Base-by-base conservation (phyloP, 2,888 invertebrate species). In the Acleris literana region DNA sequence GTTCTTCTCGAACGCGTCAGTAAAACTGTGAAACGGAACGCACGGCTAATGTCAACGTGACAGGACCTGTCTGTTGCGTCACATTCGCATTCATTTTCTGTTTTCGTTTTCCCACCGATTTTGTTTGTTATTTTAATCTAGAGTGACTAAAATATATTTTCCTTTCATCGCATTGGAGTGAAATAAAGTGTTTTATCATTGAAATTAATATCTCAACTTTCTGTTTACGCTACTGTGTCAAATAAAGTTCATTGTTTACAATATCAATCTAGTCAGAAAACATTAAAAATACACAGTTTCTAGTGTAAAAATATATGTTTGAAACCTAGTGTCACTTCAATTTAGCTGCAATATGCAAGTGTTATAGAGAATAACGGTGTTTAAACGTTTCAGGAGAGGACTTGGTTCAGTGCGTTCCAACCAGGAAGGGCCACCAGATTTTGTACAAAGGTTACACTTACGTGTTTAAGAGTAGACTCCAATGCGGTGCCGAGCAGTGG, bases 401-500 rank as follows among this genome's bases (percentile, higher is more conserved):
- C 76, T 75, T 91, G 71, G 92, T 90, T 60, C 88, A 87, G 75
- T 92, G 91, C 75, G 90, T 92, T 48, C 90, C 92, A 5, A 90
- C 92, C 16, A 87, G 86, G 69, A 92, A 89, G 70, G 92, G 92
- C 9, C 90, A 90, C 68, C 90, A 90, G 68, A 88, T 92, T 59
- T 74, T 92, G 64, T 89, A 87, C 71, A 88, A 92, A 78, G 91
- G 91, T 72, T 93, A 89, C 71, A 92, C 91, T 18, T 93, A 91
- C 73, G 82, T 88, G 58, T 89, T 91, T 72, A 91, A 90, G 79
- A 85, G 86, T 80, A 87, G 85, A 72, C 78, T 92, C 68, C 91
- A 88, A 73, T 92, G 89, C 76, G 92, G 91, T 3, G 87, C 91
- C 2, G 91, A 92, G 68, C 92, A 92, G 75, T 91, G 92, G 91